Conservation (phyloP, 2,797 vertebrate species). For the Rhinatrema bivittatum region DNA sequence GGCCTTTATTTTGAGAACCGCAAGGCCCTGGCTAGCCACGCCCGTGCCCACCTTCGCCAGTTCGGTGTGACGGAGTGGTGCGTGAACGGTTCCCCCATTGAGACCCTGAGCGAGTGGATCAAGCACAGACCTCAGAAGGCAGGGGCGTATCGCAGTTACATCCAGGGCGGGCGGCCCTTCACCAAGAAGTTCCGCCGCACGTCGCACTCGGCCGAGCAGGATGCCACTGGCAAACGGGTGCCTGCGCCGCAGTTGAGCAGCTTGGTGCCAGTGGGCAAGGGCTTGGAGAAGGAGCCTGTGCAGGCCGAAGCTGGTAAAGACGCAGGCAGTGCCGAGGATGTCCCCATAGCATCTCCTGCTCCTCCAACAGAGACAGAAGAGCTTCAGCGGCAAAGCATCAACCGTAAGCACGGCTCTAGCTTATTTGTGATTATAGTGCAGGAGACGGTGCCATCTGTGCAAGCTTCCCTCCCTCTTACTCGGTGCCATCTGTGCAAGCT, state of each 20-base stretch:
- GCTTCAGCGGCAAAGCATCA: conserved; percentile 55
- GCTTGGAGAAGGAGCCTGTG: conserved; percentile 34
- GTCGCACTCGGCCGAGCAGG: conserved; percentile 35
- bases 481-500: too few species aligned
- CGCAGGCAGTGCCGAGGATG: conserved; percentile 24
- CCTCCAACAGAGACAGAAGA: conserved; percentile 50
- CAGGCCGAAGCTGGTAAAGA: conserved; percentile 30
- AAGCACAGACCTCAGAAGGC: conserved; percentile 86
- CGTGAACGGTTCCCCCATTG: conserved; percentile 91
- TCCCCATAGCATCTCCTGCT: conserved; percentile 35
- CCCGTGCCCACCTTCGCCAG: conserved; percentile 86
- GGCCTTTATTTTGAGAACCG: conserved; percentile 95
- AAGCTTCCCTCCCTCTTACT: too few species aligned
- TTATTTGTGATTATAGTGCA: neutral
- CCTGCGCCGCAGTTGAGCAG: conserved; percentile 59
- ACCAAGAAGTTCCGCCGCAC: conserved; percentile 78
- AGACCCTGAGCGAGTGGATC: conserved; percentile 95
- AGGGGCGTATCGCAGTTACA: conserved; percentile 86
- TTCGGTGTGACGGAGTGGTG: conserved; percentile 96
- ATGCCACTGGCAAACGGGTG: conserved; percentile 31
- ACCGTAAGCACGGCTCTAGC: conserved; percentile 71
- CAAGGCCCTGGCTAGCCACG: conserved; percentile 90
- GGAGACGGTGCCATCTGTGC: too few species aligned
- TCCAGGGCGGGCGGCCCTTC: conserved; percentile 75
- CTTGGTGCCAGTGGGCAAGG: conserved; percentile 51